Base-by-base conservation (phyloP, 1,140 invertebrate genomes). In the Drosophila ficusphila region DNA sequence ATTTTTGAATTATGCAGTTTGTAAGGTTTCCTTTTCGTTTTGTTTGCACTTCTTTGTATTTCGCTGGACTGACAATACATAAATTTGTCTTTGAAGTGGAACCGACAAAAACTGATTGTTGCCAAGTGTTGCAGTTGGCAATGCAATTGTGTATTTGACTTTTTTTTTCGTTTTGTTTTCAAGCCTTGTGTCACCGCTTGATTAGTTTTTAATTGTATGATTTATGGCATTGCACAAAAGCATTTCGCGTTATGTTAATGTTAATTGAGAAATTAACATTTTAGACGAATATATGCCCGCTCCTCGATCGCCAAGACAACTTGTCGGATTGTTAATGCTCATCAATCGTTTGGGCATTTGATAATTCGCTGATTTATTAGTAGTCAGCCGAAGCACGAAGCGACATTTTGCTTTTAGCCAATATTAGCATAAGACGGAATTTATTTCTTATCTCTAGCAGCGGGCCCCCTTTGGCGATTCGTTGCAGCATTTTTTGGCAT, bases 151-250 rank as follows among this genome's bases (percentile, higher is more conserved):
- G 44, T 51, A 25, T 39, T 65, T 51, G 33, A 29, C 18, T 18
- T 39, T 38, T 14, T 41, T 44, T 61, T 65, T 67, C 19, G 44
- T 48, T 64, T 76, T 42, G 78, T 72, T 48, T 48, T 57, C 53
- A 62, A 67, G 81, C 64, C 73, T 79, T 85, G 72, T 85, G 81
- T 85, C 81, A 85, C 78, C 72, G 81, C 81, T 86, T 85, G 81
- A 85, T 85, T 85, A 85, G 81, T 85, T 85, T 85, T 85, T 85
- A 85, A 85, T 85, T 85, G 81, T 85, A 85, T 85, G 81, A 85
- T 85, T 85, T 85, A 85, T 85, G 76, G 82, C 76, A 85, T 85
- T 85, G 76, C 81, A 81, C 51, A 86, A 81, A 85, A 58, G 42
- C 68, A 48, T 52, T 79, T 65, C 52, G 51, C 76, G 51, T 74